Conservation (phyloP, 2,888 invertebrate genomes). For the Micropterix aruncella region DNA sequence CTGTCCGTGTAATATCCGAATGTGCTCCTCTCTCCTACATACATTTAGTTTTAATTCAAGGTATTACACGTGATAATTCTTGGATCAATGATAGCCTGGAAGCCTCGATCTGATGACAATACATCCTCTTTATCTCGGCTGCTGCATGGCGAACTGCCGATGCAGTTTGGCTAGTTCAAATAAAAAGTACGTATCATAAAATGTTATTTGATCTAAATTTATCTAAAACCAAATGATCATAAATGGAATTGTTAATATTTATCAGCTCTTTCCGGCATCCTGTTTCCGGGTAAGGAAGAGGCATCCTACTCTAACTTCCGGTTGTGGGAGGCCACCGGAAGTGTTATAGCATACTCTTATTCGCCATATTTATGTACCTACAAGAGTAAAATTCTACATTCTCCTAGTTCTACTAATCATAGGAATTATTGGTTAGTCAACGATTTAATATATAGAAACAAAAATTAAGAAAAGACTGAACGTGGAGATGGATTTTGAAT, state of each 20-base stretch:
- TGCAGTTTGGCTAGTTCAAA: conserved; percentile 83
- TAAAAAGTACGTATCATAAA: too few relatives aligned
- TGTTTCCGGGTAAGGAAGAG: conserved; percentile 75
- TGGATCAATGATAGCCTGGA: conserved; percentile 55
- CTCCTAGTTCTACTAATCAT: conserved; percentile 50
- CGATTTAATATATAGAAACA: conserved; percentile 45
- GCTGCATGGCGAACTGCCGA: conserved; percentile 83
- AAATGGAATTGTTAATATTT: too few relatives aligned
- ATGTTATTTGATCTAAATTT: too few relatives aligned
- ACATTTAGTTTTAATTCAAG: too few relatives aligned
- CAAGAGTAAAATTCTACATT: conserved; percentile 51
- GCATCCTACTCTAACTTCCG: conserved; percentile 89
- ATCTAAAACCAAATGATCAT: too few relatives aligned
- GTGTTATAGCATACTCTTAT: conserved; percentile 71
- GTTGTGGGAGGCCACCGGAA: conserved; percentile 84
- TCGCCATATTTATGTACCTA: conserved; percentile 70
- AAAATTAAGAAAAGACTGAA: conserved; percentile 26
- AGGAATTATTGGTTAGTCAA: conserved; percentile 63
- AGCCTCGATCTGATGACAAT: conserved; percentile 49
- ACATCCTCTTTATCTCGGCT: conserved; percentile 64
- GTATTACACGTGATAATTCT: conserved; percentile 56
- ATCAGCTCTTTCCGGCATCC: conserved; percentile 68
- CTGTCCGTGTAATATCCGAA: too few relatives aligned
- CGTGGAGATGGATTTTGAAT: conserved; percentile 28
- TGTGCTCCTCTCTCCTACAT: too few relatives aligned